phyloP scores from a whole-genome alignment of 2,113 vertebrate genomes.

The Eudyptes chrysolophus region DNA sequence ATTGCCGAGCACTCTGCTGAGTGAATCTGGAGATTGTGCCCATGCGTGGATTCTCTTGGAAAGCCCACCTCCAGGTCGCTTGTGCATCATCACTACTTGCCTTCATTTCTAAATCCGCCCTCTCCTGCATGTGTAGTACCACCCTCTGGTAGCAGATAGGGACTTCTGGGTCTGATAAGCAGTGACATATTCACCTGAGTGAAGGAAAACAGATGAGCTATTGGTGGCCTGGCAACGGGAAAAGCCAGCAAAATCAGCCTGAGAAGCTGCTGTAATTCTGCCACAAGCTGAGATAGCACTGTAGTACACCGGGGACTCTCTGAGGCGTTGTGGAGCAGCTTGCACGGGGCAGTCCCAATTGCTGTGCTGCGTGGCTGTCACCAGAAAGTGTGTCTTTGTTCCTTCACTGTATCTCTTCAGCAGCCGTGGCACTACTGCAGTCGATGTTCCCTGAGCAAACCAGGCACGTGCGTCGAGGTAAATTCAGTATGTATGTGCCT shows the following conservation, averaged over 20 bases:
- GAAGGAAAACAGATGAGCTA: neutral
- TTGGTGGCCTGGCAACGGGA: neutral
- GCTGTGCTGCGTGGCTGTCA: neutral
- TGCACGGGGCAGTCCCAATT: rapidly evolving
- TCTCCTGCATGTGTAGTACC: neutral
- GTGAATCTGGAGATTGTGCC: neutral
- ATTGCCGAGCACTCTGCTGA: neutral
- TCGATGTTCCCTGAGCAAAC: neutral
- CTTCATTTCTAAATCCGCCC: neutral
- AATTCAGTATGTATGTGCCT: neutral
- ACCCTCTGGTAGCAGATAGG: neutral
- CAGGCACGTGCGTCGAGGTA: neutral
- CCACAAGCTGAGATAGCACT: neutral
- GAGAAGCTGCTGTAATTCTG: neutral
- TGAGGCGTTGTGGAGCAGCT: neutral
- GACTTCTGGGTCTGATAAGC: neutral
- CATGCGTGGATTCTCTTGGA: neutral
- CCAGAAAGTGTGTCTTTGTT: neutral
- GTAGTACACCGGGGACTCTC: neutral
- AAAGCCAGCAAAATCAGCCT: neutral
- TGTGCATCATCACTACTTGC: neutral
- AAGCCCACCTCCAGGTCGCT: neutral
- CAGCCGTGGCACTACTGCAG: neutral
- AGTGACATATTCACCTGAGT: neutral
- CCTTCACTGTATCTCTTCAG: neutral